Conservation (phyloP, 2,113 vertebrate genomes). For the Nymphicus hollandicus region DNA sequence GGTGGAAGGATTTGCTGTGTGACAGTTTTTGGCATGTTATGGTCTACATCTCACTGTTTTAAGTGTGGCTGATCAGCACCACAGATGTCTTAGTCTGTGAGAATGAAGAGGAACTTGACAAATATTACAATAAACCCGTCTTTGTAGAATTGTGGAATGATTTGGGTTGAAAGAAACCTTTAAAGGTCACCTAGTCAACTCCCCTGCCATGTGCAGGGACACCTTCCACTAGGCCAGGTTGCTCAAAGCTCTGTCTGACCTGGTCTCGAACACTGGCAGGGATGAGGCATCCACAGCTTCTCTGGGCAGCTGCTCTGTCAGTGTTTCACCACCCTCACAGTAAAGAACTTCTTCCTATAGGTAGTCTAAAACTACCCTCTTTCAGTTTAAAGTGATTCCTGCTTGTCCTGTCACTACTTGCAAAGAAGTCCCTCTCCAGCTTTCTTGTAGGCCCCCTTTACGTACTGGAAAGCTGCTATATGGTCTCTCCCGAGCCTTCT, state of each 20-base stretch:
- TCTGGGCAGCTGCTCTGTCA: background rate
- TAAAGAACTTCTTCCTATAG: background rate
- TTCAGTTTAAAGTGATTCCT: background rate
- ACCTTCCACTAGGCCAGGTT: background rate
- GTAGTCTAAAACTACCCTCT: background rate
- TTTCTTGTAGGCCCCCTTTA: background rate
- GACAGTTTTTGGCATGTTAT: background rate
- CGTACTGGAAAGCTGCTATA: background rate
- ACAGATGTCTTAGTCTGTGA: background rate
- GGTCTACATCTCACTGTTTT: background rate
- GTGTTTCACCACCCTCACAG: background rate
- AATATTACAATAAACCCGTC: background rate
- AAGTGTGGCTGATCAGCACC: background rate
- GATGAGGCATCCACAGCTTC: background rate
- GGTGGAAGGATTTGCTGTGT: background rate
- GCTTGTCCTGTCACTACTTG: background rate
- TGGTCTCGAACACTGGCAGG: background rate
- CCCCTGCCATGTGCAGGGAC: background rate
- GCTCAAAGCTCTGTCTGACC: background rate
- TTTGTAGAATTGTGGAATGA: background rate
- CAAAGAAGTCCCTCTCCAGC: background rate
- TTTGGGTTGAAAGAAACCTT: background rate
- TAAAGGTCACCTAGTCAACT: background rate
- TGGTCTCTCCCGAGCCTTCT: background rate
- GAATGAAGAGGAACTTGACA: background rate